Conservation (phyloP, 2,797 vertebrate species). For the Lophotriccus pileatus region DNA sequence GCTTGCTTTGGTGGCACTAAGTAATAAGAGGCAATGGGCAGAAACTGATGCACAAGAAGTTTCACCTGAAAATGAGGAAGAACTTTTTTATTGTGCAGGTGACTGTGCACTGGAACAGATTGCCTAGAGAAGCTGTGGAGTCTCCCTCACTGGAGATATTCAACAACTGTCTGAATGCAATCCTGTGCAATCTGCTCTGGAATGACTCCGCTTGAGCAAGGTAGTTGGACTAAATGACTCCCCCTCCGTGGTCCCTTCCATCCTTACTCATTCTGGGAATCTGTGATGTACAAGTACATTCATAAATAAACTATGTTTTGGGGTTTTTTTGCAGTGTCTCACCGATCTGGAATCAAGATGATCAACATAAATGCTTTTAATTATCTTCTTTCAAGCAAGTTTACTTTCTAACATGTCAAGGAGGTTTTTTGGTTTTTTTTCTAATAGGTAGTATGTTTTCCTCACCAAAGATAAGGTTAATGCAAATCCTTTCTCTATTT, state of each 20-base stretch:
- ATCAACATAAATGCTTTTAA: not conserved
- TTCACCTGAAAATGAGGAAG: not conserved
- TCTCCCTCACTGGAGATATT: not conserved
- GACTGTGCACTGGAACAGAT: not conserved
- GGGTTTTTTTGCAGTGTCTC: not conserved
- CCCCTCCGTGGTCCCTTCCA: not conserved
- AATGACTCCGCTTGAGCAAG: not conserved
- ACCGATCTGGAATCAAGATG: not conserved
- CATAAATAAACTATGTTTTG: not conserved
- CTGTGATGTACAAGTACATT: not conserved
- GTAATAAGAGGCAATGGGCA: not conserved
- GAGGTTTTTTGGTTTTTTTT: not conserved
- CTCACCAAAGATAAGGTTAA: not conserved
- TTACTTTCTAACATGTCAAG: not conserved
- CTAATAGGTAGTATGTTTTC: not conserved
- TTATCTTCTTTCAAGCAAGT: not conserved
- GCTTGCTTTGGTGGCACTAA: not conserved
- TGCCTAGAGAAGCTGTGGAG: not conserved
- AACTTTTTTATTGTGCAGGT: not conserved
- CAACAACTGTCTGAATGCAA: not conserved
- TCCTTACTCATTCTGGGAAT: not conserved
- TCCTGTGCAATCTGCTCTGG: not conserved
- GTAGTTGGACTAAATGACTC: not conserved
- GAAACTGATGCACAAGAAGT: not conserved
- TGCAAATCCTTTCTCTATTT: not conserved